Percentiles rank a stretch among this genome's conserved stretches.
Conservation (phyloP, 2,888 invertebrate genomes). For the Ditylenchus weischeri region DNA sequence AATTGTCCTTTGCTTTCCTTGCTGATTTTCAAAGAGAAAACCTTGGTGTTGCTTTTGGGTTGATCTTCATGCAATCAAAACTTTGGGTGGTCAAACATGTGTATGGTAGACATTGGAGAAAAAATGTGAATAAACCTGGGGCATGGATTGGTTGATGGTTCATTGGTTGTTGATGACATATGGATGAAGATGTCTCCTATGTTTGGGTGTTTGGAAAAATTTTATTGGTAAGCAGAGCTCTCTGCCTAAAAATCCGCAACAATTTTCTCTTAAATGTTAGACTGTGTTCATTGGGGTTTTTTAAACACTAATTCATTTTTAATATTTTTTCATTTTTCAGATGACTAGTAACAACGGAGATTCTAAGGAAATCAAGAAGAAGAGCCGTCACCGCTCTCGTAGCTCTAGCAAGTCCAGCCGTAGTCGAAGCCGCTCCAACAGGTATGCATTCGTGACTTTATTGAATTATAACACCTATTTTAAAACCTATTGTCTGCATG, state of each 20-base stretch:
- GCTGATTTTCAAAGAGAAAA: no score
- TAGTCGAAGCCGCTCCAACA: constrained; percentile 8
- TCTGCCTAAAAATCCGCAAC: no score
- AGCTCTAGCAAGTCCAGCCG: constrained; percentile 4
- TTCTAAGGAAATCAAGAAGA: no score
- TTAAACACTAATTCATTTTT: no score
- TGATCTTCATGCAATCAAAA: no score
- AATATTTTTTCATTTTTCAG: not conserved
- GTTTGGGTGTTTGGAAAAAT: constrained; percentile 3
- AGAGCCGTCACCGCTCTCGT: constrained; percentile 4
- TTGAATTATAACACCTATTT: no score
- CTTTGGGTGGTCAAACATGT: no score
- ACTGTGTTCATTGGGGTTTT: no score
- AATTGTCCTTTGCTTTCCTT: not conserved
- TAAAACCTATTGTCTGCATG: no score
- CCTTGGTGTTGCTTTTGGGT: no score
- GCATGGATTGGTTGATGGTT: not conserved
- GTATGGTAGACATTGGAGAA: not conserved
- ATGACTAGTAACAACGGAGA: constrained; percentile 1
- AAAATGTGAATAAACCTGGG: constrained; percentile 1
- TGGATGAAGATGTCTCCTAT: not conserved
- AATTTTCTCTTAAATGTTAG: no score
- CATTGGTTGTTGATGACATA: not conserved
- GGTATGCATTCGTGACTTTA: not conserved
- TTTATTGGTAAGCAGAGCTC: constrained; percentile 3